Evolutionary conservation across 2,888 invertebrate genomes (phyloP), one percentile per base, ranked within the genome.

Genomic region (Laothoe populi): DNA sequence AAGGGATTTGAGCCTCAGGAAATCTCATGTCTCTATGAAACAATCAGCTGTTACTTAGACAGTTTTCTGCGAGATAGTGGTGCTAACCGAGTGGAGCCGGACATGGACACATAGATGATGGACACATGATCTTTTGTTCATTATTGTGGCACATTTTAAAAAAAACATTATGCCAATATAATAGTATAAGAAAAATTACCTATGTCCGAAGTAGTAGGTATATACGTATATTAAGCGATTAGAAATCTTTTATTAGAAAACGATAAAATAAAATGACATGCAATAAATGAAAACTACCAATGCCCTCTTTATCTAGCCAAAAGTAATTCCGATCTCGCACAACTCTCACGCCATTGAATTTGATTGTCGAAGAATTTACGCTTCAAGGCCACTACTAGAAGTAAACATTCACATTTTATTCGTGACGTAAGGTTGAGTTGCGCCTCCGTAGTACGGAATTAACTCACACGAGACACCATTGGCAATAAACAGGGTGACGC

Each of bases 401-500:
- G 53, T 53, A 53, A 53, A 35, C 53, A 53, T 19, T 53, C 35
- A 10, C 35, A 35, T 53, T 53, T 53, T 53, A 35, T 19, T 53
- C 31, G 31, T 53, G 53, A 53, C 53, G 53, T 53, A 35, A 53
- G n/a, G 23, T 26, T n/a, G 24, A 4, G 35, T 53, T 53, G 53
- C 53, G 53, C 19, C 53, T 35, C 53, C 35, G 53, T 19, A 19
- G 49, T 31, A 53, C 53, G 35, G 35, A 53, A 53, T 53, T 53
- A 53, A 53, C 53, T 53, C 53, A 26, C n/a, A 35, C 53, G 35
- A 44, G 44, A 44, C 19, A 44, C 44, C 19, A 44, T 35, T 53
- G 35, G 53, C 31, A 53, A 35, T 53, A 53, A 53, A 53, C 53
- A 53, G 53, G 35, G 53, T 35, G 53, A 53, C 35, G 53, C 16